These are phyloP conservation scores for Trachymyrmex cornetzi DNA, from an alignment of 1,140 invertebrate species.

Conservation along the genomic window DNA sequence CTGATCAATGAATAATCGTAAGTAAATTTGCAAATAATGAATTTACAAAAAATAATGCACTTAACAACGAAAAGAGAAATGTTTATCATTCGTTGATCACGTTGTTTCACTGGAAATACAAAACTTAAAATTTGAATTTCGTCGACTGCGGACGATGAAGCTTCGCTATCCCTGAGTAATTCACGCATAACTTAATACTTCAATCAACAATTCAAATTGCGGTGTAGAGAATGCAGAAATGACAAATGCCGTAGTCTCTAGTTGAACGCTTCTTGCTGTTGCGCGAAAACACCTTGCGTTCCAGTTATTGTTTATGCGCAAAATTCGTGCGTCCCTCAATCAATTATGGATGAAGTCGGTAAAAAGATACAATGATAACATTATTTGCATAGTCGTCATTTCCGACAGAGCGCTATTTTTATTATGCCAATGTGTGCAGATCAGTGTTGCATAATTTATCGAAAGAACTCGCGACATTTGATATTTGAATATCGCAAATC, in stretches of 20 bases:
- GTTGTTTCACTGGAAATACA: conserved; percentile 23
- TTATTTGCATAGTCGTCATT: conserved; percentile 4
- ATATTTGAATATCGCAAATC: conserved; percentile 41
- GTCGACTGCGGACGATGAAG: conserved; percentile 23
- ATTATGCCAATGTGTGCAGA: conserved; percentile 37
- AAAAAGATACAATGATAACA: conserved; percentile 11
- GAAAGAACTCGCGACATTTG: conserved; percentile 36
- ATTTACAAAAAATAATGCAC: conserved; percentile 17
- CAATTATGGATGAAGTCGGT: conserved; percentile 72
- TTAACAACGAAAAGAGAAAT: neutral
- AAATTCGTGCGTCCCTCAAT: conserved; percentile 37
- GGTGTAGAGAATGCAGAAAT: conserved; percentile 69
- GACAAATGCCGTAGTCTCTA: conserved; percentile 38
- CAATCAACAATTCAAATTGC: conserved; percentile 78
- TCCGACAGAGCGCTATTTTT: conserved; percentile 15
- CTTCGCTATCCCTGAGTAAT: conserved; percentile 56
- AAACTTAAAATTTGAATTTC: conserved; percentile 17
- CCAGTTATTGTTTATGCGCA: conserved; percentile 65
- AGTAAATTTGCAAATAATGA: neutral
- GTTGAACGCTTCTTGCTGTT: conserved; percentile 35
- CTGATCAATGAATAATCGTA: conserved; percentile 24
- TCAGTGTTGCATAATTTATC: conserved; percentile 54
- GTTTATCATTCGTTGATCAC: conserved; percentile 29
- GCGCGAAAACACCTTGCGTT: conserved; percentile 52
- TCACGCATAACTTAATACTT: conserved; percentile 74